These are phyloP conservation scores for Microdon myrmicae DNA, from an alignment of 2,888 invertebrate species.

Conservation along the genomic window DNA sequence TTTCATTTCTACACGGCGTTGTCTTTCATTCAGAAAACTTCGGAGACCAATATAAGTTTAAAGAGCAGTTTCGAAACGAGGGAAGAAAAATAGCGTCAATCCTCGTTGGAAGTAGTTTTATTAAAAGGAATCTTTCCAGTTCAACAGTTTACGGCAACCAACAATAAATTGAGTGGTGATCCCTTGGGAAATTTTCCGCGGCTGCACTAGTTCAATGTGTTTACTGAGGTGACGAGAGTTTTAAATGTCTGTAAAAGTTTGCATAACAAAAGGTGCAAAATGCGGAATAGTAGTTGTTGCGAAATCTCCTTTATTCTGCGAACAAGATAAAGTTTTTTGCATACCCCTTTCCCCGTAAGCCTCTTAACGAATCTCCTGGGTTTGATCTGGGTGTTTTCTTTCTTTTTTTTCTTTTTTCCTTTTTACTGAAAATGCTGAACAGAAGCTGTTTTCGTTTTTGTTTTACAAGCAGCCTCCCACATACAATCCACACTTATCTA, in stretches of 20 bases:
- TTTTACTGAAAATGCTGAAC: no score
- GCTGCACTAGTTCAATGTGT: conserved; percentile 42
- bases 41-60: no score
- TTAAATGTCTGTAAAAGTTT: conserved; percentile 23
- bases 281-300: conserved; percentile 46
- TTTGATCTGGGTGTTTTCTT: no score
- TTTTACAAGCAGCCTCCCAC: conserved; percentile 13
- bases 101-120: no score
- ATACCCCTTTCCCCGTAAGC: conserved; percentile 1
- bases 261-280: conserved; percentile 49
- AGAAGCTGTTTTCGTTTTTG: no score
- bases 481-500: no score
- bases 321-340: conserved; percentile 42
- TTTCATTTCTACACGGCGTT: no score
- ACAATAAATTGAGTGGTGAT: conserved; percentile 51
- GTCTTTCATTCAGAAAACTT: no score
- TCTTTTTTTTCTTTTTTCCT: no score
- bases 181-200: conserved; percentile 42
- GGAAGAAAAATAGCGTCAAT: no score
- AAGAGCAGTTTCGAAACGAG: no score
- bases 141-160: conserved; percentile 48
- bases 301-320: conserved; percentile 15
- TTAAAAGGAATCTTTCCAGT: conserved; percentile 31
- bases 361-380: no score
- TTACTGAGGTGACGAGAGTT: conserved; percentile 10